Percentiles rank a stretch among this genome's conserved stretches.
Conservation (phyloP, 2,797 vertebrate genomes). For the Anableps anableps region DNA sequence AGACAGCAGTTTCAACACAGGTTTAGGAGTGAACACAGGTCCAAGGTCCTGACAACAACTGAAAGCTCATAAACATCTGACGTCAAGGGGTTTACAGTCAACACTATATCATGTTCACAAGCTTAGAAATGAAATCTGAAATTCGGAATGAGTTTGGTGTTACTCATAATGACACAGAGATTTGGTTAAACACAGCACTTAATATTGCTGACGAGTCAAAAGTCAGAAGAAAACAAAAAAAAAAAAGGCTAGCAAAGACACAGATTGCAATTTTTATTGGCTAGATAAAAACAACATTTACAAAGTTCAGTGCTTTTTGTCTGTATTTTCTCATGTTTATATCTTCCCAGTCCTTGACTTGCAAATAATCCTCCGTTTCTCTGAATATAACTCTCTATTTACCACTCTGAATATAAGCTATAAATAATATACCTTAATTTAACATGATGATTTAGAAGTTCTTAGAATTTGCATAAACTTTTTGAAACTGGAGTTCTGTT, state of each 20-base stretch:
- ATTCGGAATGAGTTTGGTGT: background rate
- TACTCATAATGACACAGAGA: background rate
- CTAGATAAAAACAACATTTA: background rate
- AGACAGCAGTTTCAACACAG: slow-evolving; percentile 14
- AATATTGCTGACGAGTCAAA: background rate
- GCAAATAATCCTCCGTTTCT: background rate
- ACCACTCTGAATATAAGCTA: background rate
- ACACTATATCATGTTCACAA: background rate
- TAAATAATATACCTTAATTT: background rate
- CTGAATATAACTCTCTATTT: too few relatives aligned
- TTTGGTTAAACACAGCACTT: background rate
- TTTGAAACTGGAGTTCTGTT: too few relatives aligned
- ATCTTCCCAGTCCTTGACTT: background rate
- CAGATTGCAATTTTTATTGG: background rate
- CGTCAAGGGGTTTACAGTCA: background rate
- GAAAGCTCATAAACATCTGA: background rate
- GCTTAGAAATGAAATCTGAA: background rate
- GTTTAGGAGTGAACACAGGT: background rate
- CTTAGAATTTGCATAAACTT: background rate
- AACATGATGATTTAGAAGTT: background rate
- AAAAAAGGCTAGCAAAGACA: background rate
- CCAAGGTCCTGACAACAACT: slow-evolving; percentile 32
- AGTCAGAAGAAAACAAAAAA: background rate
- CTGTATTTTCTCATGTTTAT: background rate
- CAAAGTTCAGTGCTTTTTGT: background rate